phyloP scores from a whole-genome alignment of 2,113 vertebrate species.

The Clarias macrocephalus region DNA sequence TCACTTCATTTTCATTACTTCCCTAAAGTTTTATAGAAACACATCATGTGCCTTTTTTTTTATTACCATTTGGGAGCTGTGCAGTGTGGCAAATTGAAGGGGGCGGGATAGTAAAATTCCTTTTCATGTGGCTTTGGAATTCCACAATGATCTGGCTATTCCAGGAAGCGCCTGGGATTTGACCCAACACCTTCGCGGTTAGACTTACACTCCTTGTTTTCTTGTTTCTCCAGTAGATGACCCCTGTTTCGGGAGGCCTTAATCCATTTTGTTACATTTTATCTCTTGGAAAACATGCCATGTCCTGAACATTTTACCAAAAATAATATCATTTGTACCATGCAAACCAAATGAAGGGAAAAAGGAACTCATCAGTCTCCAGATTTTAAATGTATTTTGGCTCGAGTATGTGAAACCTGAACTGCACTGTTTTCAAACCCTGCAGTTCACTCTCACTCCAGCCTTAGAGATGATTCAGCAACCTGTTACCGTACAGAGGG shows the following conservation, averaged over 20 bases:
- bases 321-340: slow-evolving; percentile 35
- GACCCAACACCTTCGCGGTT: slow-evolving; percentile 10
- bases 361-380: slow-evolving; percentile 20
- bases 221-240: slow-evolving; percentile 3
- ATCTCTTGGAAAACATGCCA: slow-evolving; percentile 36
- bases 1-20: slow-evolving; percentile 51
- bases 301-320: slow-evolving; percentile 30
- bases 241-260: slow-evolving; percentile 22
- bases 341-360: slow-evolving; percentile 29
- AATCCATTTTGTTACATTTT: slow-evolving; percentile 31
- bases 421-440: slow-evolving; percentile 61
- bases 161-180: slow-evolving; percentile 14
- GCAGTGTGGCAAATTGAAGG: background rate
- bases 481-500: slow-evolving; percentile 69
- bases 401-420: slow-evolving; percentile 10
- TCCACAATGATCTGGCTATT: slow-evolving; percentile 17
- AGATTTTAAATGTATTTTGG: slow-evolving; percentile 32
- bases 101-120: slow-evolving; percentile 1
- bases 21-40: slow-evolving; percentile 37
- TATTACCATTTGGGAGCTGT: slow-evolving; percentile 14
- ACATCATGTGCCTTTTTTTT: slow-evolving; percentile 38
- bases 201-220: background rate
- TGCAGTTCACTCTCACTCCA: slow-evolving; percentile 56
- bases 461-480: slow-evolving; percentile 77
- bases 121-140: slow-evolving; percentile 14